Conservation (phyloP, 2,113 vertebrate genomes). For the Irena cyanogastra region DNA sequence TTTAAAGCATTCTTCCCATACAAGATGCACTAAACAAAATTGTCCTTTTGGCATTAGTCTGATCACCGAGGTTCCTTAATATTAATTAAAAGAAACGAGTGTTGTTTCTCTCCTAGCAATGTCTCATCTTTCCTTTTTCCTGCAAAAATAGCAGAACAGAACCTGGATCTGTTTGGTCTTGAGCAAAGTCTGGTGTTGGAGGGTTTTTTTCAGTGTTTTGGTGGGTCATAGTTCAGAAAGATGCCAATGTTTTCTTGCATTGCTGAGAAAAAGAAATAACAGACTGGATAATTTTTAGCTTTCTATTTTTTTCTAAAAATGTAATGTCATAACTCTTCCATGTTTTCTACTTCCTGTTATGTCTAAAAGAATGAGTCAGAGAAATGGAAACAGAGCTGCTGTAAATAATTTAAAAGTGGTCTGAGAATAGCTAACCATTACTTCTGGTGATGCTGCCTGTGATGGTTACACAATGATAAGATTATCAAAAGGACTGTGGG, state of each 20-base stretch:
- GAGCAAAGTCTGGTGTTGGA: neutral
- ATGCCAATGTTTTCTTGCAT: neutral
- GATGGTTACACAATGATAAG: conserved; percentile 43
- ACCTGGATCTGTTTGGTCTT: neutral
- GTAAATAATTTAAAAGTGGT: conserved; percentile 62
- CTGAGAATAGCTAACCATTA: conserved; percentile 53
- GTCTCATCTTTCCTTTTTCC: neutral
- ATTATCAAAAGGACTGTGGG: conserved; percentile 28
- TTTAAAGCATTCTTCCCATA: neutral
- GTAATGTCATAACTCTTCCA: conserved; percentile 18
- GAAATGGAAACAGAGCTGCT: conserved; percentile 32
- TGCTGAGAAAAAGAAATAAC: conserved; percentile 11
- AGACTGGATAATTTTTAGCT: conserved; percentile 13
- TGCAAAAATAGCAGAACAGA: neutral
- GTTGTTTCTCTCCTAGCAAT: neutral
- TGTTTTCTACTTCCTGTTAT: conserved; percentile 22
- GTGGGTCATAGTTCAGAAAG: neutral
- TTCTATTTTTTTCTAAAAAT: conserved; percentile 26
- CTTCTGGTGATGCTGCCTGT: conserved; percentile 29
- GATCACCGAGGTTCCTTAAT: neutral
- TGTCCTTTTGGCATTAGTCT: neutral
- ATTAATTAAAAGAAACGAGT: neutral
- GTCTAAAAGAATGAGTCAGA: conserved; percentile 32
- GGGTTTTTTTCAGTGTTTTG: neutral
- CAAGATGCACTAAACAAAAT: neutral